phyloP scores from a whole-genome alignment of 92 coral and sea anemone genomes.

The Plumapathes pennacea region DNA sequence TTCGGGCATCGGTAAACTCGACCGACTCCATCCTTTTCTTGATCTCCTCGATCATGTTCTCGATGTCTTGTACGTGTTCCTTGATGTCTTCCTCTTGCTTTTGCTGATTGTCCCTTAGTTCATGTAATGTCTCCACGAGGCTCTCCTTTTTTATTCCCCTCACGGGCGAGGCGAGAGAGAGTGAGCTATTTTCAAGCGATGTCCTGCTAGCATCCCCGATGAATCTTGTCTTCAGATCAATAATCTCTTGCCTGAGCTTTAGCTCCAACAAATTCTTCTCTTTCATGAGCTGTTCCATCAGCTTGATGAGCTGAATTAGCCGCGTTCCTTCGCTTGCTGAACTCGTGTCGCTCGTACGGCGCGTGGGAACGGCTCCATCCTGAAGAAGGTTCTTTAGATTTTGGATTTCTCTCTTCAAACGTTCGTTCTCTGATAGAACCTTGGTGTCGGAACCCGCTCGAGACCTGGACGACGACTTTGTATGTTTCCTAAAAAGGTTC shows the following conservation, averaged over 20 bases:
- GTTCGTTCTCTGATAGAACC: slow-evolving; percentile 57
- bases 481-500: slow-evolving; percentile 61
- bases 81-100: slow-evolving; percentile 83
- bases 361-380: background rate
- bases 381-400: slow-evolving; percentile 46
- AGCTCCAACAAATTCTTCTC: slow-evolving; percentile 74
- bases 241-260: slow-evolving; percentile 76
- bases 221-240: slow-evolving; percentile 69
- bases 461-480: slow-evolving; percentile 49
- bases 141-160: slow-evolving; percentile 55
- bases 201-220: slow-evolving; percentile 46
- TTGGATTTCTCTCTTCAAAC: slow-evolving; percentile 65
- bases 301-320: slow-evolving; percentile 65
- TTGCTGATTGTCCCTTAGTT: slow-evolving; percentile 51
- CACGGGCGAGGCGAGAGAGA: slow-evolving; percentile 40
- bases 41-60: slow-evolving; percentile 74
- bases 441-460: slow-evolving; percentile 26
- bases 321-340: slow-evolving; percentile 46
- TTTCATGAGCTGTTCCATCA: slow-evolving; percentile 83
- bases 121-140: slow-evolving; percentile 65
- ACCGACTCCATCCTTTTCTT: slow-evolving; percentile 63
- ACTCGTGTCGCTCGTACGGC: slow-evolving; percentile 26
- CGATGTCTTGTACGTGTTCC: slow-evolving; percentile 72
- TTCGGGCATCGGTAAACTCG: slow-evolving; percentile 70
- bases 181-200: slow-evolving; percentile 39